These are phyloP conservation scores for Acanthaster planci DNA, from an alignment of 35 echinoderm and acorn worm species.

Conservation along the genomic window DNA sequence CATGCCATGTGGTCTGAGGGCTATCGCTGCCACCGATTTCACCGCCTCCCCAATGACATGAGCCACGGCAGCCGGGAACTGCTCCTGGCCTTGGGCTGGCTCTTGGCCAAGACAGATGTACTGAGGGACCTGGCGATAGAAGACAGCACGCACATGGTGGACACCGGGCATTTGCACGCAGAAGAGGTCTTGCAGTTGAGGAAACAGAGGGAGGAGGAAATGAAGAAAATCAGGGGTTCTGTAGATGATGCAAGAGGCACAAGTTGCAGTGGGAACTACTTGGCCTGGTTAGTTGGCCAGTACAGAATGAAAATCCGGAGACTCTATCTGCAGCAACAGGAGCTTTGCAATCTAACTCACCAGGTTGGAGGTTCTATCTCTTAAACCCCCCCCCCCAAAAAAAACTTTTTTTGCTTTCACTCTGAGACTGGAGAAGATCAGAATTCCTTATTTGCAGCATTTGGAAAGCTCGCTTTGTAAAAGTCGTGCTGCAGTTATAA, in stretches of 20 bases:
- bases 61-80: slow-evolving; percentile 40
- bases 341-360: slow-evolving; percentile 35
- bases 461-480: too few species aligned
- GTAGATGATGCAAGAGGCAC: not conserved
- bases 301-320: slow-evolving; percentile 35
- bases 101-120: slow-evolving; percentile 38
- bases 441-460: too few species aligned
- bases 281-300: slow-evolving; percentile 51
- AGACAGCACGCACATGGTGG: not conserved
- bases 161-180: not conserved
- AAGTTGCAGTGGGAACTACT: not conserved
- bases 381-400: not conserved
- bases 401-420: too few species aligned
- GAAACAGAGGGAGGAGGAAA: not conserved
- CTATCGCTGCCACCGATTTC: slow-evolving; percentile 28
- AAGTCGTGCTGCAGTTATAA: too few species aligned
- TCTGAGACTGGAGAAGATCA: too few species aligned
- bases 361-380: not conserved
- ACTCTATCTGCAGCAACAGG: slow-evolving; percentile 43
- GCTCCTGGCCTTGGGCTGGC: slow-evolving; percentile 45
- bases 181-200: not conserved
- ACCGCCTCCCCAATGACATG: not conserved
- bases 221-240: not conserved
- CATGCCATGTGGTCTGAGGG: slow-evolving; percentile 25
- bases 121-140: not conserved